These are phyloP conservation scores for Caenorhabditis tropicalis DNA, from an alignment of 1,140 invertebrate genomes.

Conservation along the genomic window DNA sequence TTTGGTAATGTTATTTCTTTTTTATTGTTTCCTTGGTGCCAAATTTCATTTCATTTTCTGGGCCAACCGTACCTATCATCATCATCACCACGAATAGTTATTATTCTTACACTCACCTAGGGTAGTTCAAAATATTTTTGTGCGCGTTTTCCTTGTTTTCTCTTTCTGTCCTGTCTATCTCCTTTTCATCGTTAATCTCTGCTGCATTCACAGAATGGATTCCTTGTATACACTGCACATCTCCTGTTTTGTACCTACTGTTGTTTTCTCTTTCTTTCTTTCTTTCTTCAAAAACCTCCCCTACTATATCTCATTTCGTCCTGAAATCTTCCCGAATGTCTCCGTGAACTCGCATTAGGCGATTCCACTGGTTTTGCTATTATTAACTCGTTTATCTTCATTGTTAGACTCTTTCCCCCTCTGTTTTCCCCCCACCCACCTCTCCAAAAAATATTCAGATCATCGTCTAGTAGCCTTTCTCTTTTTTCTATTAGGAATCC, in stretches of 20 bases:
- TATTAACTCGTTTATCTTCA: slow-evolving; percentile 9
- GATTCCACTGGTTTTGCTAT: not conserved
- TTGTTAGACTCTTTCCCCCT: slow-evolving; percentile 1
- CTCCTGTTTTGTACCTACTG: slow-evolving; percentile 22
- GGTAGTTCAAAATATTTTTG: not conserved
- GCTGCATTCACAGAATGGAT: slow-evolving; percentile 23
- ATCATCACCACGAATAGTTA: no score
- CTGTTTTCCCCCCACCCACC: not conserved
- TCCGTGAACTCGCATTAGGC: not conserved
- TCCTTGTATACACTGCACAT: slow-evolving; percentile 33
- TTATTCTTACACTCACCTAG: not conserved
- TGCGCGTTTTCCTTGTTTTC: not conserved
- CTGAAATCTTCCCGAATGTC: not conserved
- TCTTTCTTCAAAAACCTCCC: not conserved
- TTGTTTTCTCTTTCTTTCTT: not conserved
- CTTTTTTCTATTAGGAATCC: slow-evolving; percentile 7
- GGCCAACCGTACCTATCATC: not conserved
- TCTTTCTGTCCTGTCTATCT: slow-evolving; percentile 8
- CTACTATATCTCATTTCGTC: not conserved
- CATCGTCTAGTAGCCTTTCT: slow-evolving; percentile 10
- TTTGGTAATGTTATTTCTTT: slow-evolving; percentile 46
- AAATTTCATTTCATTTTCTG: not conserved
- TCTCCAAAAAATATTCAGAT: not conserved
- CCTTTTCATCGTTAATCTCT: not conserved
- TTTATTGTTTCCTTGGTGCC: not conserved